Base-by-base conservation (phyloP, 2,113 vertebrate species). In the Piaya cayana region DNA sequence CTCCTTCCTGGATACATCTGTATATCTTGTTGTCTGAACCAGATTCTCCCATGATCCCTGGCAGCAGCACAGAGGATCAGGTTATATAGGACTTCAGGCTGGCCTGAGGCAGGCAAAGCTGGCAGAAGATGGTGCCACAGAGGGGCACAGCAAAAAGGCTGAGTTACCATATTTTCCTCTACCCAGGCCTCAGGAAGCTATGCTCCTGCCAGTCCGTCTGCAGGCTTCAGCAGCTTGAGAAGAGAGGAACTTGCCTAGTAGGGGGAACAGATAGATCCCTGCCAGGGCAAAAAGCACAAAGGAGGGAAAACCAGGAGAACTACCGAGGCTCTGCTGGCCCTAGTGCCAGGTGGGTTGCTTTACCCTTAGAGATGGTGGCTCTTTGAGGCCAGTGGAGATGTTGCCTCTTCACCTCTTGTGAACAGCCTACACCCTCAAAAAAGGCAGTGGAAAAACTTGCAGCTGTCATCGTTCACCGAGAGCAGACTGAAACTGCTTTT, bases 111-210 rank as follows among this genome's bases (percentile, higher is more conserved):
- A 67, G 25, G 47, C 34, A 79, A 37, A 71, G 19, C 25, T 43
- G 47, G 47, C 34, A 68, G 83, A 36, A 75, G 60, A 63, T 23
- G 36, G 26, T 82, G 69, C 64, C 1, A 3, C 56, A 39, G 16
- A 76, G 1, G 29, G 20, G 7, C 23, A 63, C 0, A 0, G 26
- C 45, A 36, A 13, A 79, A 30, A 72, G 53, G 37, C 12, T 71
- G 49, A 63, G 1, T 52, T 62, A 8, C 49, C 47, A 68, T 2
- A 2, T 19, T 15, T 59, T n/a, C 25, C 56, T 79, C 20, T 52
- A 76, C 34, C 53, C 43, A 20, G 67, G 32, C 34, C 80, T 39
- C 25, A 18, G 1, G 1, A 27, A 53, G 27, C 12, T 23, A 39
- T 0, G 0, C 52, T 62, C 36, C 12, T 13, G 52, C 36, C 27